Evolutionary conservation across 2,797 vertebrate genomes (phyloP), one percentile per base, ranked within the genome.

Genomic region (Tympanoctomys barrerae): DNA sequence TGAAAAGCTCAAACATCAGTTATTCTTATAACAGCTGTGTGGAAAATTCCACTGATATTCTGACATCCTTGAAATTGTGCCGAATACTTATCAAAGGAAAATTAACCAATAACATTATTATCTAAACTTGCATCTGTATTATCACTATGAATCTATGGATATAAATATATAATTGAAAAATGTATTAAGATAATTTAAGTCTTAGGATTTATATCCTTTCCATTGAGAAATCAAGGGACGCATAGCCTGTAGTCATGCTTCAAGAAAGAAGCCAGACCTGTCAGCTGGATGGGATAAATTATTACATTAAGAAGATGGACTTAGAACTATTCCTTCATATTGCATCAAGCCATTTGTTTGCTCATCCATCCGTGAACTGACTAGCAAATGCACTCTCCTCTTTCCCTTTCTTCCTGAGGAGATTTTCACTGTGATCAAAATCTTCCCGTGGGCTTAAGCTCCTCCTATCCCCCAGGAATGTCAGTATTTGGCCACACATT

Each of bases 291-390:
- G 52, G 77, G 49, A 33, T 64, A 77, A 71, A 91, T 14, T 82
- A 84, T 91, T 87, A 36, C n/a, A 24, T 31, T 11, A 2, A 7
- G 3, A 39, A 52, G 19, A 18, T 52, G 14, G 36, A 11, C 28
- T 94, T 75, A 81, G 22, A 93, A 88, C 31, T 66, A 28, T 83
- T 79, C 57, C 57, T n/a, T 96, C 73, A 93, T 73, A 86, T 84
- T 79, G 83, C 64, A 89, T 86, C 78, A 91, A 89, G 36, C 24
- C 80, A 84, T 84, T 91, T 96, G 77, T 91, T 62, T 94, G 68
- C 33, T 78, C 79, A 91, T 81, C 81, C 73, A 88, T 87, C 91
- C 89, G 64, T 90, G 77, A 89, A n/a, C 16, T 91, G 11, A 13
- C 73, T 88, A 83, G 89, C 85, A 89, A 78, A 95, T 10, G 71